A percentile compares a stretch with the other conserved stretches of the same genome.
phyloP scores from a whole-genome alignment of 2,888 invertebrate genomes.

The Alloscopus bannaensis region DNA sequence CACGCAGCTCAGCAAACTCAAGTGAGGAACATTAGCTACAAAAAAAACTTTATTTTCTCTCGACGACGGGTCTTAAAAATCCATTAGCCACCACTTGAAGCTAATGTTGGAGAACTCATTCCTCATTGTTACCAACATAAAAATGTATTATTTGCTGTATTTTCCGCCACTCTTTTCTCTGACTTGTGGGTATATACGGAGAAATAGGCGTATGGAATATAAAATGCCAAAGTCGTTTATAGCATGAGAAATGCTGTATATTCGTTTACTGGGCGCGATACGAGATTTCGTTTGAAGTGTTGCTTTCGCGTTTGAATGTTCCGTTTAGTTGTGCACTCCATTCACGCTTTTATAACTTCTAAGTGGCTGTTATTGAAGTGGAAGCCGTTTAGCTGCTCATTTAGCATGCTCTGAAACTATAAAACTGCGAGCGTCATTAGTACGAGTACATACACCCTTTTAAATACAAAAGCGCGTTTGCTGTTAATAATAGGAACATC shows the following conservation, averaged over 20 bases:
- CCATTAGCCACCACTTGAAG: conserved; percentile 61
- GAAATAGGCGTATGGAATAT: neutral
- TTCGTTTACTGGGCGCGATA: neutral
- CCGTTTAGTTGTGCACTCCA: neutral
- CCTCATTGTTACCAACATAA: conserved; percentile 42
- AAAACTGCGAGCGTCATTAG: conserved; percentile 10
- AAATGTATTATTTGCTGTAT: neutral
- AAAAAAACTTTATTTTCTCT: conserved; percentile 39
- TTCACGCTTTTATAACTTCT: conserved; percentile 23
- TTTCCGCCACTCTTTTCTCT: too few relatives aligned
- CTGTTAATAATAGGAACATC: neutral
- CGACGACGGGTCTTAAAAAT: conserved; percentile 61
- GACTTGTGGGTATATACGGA: too few relatives aligned
- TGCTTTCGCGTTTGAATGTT: neutral
- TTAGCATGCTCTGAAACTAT: conserved; percentile 23
- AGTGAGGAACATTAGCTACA: conserved; percentile 30
- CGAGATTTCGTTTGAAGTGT: neutral
- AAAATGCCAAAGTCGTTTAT: neutral
- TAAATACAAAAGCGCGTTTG: too few relatives aligned
- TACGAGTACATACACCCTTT: conserved; percentile 15
- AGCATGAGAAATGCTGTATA: neutral
- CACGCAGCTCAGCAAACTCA: too few relatives aligned
- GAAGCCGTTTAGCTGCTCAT: conserved; percentile 45
- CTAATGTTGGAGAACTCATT: conserved; percentile 51
- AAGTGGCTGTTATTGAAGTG: conserved; percentile 52